phyloP scores from a whole-genome alignment of 2,113 vertebrate genomes.

The Chaetops frenatus region DNA sequence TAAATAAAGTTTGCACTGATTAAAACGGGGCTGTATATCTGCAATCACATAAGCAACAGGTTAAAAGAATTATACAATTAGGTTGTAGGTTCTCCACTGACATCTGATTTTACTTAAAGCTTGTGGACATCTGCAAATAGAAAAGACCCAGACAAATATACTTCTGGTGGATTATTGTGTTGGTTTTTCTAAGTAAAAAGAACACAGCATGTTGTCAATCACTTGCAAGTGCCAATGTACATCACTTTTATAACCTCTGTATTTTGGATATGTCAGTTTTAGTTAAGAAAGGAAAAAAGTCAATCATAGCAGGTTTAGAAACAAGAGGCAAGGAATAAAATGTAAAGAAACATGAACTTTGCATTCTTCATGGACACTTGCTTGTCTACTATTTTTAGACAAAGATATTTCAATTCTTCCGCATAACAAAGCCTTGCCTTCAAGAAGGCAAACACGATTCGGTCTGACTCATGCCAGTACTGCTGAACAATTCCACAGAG shows the following conservation, averaged over 20 bases:
- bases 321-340: neutral
- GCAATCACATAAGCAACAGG: neutral
- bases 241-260: neutral
- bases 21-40: neutral
- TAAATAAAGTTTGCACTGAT: neutral
- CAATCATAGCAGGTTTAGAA: neutral
- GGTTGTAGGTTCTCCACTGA: neutral
- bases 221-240: neutral
- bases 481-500: slow-evolving; percentile 2
- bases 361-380: slow-evolving; percentile 14
- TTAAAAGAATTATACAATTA: neutral
- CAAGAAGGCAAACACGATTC: slow-evolving; percentile 21
- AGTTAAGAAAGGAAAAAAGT: neutral
- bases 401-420: slow-evolving; percentile 16
- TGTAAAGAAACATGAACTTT: slow-evolving; percentile 28
- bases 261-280: neutral
- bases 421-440: neutral
- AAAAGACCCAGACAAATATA: neutral
- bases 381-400: slow-evolving; percentile 45
- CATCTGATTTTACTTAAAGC: neutral
- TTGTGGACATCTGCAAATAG: neutral
- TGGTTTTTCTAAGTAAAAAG: neutral
- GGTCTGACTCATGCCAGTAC: slow-evolving; percentile 8
- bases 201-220: neutral
- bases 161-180: neutral